Evolutionary conservation across 2,888 invertebrate genomes (phyloP).

Genomic region (Orthosia incerta): DNA sequence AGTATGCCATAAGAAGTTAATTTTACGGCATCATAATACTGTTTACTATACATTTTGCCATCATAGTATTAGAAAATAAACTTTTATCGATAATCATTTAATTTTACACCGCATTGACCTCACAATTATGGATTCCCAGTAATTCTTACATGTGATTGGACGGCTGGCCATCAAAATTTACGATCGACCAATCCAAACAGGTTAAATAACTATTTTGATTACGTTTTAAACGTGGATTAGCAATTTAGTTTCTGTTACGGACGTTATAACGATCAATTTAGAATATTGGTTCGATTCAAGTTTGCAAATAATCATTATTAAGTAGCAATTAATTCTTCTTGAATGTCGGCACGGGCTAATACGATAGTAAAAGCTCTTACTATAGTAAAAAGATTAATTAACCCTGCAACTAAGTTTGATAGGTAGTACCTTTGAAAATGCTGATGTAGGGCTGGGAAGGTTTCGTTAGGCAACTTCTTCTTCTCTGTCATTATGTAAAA

Average conservation of each 20-base stretch:
- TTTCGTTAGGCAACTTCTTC: too few relatives aligned
- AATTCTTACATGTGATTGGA: conserved; percentile 37
- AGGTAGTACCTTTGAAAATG: neutral
- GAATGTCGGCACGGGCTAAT: neutral
- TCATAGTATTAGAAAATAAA: conserved; percentile 40
- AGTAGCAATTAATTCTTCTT: neutral
- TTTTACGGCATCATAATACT: conserved; percentile 17
- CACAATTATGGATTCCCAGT: conserved; percentile 27
- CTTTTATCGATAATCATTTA: conserved; percentile 24
- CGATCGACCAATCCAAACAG: conserved; percentile 50
- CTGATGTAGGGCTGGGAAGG: too few relatives aligned
- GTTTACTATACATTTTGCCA: conserved; percentile 15
- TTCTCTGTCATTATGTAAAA: too few relatives aligned
- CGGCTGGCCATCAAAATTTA: conserved; percentile 42
- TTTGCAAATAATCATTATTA: conserved; percentile 10
- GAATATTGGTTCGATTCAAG: neutral
- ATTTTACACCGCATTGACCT: conserved; percentile 40
- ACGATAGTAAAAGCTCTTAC: neutral
- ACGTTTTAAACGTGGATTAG: conserved; percentile 17
- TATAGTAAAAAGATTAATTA: neutral
- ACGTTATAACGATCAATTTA: conserved; percentile 17
- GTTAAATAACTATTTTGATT: conserved; percentile 46
- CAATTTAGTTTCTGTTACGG: conserved; percentile 15
- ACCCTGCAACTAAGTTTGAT: neutral
- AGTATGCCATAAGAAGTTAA: conserved; percentile 9